These are phyloP conservation scores for Lampris megalopsis DNA, from an alignment of 2,113 vertebrate species.

Conservation along the genomic window DNA sequence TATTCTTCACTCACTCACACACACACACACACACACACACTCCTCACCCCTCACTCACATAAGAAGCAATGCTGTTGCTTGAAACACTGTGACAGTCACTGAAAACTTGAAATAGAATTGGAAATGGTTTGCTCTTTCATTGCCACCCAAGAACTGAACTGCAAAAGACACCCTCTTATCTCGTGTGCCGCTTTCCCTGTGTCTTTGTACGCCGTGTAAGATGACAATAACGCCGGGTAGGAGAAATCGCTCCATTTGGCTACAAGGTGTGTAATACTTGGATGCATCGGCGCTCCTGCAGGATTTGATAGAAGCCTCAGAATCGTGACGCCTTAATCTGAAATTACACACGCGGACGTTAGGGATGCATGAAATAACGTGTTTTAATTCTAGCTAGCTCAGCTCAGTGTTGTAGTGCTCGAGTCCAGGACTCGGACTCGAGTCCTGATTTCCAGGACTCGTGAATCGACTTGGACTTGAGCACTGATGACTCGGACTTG, in stretches of 20 bases:
- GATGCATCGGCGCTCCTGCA: background rate
- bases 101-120: conserved; percentile 56
- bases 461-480: no score
- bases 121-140: conserved; percentile 45
- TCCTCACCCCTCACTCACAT: background rate
- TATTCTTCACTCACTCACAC: conserved; percentile 31
- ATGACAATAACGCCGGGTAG: background rate
- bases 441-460: no score
- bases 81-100: conserved; percentile 30
- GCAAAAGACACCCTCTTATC: conserved; percentile 3
- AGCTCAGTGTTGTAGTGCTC: no score
- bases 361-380: no score
- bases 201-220: background rate
- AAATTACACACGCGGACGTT: background rate
- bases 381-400: no score
- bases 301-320: no score
- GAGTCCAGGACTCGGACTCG: no score
- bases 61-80: conserved; percentile 13
- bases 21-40: conserved; percentile 24
- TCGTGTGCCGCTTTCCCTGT: conserved; percentile 23
- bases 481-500: no score
- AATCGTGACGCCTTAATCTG: background rate
- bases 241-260: background rate
- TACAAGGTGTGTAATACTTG: background rate
- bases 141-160: conserved; percentile 9